Percentiles rank a stretch among this genome's conserved stretches.
Conservation (phyloP, 2,113 vertebrate genomes). For the Anoura caudifer region DNA sequence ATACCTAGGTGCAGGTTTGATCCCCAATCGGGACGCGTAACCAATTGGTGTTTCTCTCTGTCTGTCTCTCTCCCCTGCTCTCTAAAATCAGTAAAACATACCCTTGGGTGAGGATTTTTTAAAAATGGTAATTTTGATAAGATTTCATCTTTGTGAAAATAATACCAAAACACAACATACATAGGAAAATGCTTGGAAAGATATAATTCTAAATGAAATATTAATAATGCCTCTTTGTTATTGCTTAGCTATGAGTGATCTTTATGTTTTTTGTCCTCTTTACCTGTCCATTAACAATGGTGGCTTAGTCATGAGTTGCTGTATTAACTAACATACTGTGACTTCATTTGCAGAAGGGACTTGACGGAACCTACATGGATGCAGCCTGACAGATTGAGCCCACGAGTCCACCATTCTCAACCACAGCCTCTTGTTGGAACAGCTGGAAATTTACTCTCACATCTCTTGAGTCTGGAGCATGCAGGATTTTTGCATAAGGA, state of each 20-base stretch:
- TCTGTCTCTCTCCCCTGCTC: no score
- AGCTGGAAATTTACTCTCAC: slow-evolving; percentile 84
- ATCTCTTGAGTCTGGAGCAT: slow-evolving; percentile 84
- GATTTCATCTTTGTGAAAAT: slow-evolving; percentile 13
- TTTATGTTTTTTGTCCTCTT: background rate
- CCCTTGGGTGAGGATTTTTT: no score
- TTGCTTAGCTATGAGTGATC: background rate
- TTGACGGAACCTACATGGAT: slow-evolving; percentile 80
- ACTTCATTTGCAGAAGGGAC: slow-evolving; percentile 83
- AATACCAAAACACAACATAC: background rate
- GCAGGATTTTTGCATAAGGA: slow-evolving; percentile 80
- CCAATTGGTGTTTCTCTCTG: no score
- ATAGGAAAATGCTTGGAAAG: background rate
- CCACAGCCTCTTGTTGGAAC: slow-evolving; percentile 65
- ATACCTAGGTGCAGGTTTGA: no score
- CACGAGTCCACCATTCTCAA: slow-evolving; percentile 72
- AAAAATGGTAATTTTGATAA: background rate
- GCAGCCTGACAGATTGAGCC: slow-evolving; percentile 83
- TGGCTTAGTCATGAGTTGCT: background rate
- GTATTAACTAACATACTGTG: slow-evolving; percentile 5
- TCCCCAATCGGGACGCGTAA: no score
- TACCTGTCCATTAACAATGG: background rate
- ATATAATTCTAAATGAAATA: slow-evolving; percentile 31
- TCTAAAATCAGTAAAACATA: no score
- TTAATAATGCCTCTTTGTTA: background rate